phyloP scores from a whole-genome alignment of 2,113 vertebrate genomes.

The Rhinoptilus africanus region DNA sequence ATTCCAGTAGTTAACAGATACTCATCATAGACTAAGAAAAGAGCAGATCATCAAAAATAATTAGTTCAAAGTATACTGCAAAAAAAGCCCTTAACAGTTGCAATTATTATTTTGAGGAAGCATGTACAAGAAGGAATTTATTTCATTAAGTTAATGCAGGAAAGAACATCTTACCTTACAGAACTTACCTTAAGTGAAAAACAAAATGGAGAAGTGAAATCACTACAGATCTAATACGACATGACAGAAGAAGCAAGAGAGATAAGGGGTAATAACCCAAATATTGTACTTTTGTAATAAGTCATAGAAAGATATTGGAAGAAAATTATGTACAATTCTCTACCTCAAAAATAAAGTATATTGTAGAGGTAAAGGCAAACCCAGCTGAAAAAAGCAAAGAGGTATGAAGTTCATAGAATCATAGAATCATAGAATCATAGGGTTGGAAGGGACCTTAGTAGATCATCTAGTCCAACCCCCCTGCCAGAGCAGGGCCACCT shows the following conservation, averaged over 20 bases:
- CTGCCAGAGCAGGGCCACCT: too few relatives aligned
- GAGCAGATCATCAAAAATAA: not conserved
- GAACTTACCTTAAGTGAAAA: not conserved
- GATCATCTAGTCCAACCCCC: too few relatives aligned
- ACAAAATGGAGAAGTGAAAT: not conserved
- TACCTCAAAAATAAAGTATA: not conserved
- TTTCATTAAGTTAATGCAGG: not conserved
- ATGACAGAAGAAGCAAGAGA: not conserved
- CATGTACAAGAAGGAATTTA: not conserved
- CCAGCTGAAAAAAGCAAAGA: not conserved
- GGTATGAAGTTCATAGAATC: too few relatives aligned
- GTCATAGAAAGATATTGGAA: not conserved
- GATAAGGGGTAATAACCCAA: not conserved
- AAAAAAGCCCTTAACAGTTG: not conserved
- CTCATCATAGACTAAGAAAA: not conserved
- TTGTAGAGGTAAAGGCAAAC: not conserved
- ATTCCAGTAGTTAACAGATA: not conserved
- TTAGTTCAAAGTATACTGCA: not conserved
- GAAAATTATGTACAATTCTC: not conserved
- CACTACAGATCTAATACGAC: not conserved
- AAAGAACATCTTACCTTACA: not conserved
- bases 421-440: too few relatives aligned
- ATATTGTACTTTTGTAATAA: not conserved
- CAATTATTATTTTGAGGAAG: not conserved
- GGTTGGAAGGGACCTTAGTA: too few relatives aligned